phyloP scores from a whole-genome alignment of 2,113 vertebrate species.

The Saguinus imperator region DNA sequence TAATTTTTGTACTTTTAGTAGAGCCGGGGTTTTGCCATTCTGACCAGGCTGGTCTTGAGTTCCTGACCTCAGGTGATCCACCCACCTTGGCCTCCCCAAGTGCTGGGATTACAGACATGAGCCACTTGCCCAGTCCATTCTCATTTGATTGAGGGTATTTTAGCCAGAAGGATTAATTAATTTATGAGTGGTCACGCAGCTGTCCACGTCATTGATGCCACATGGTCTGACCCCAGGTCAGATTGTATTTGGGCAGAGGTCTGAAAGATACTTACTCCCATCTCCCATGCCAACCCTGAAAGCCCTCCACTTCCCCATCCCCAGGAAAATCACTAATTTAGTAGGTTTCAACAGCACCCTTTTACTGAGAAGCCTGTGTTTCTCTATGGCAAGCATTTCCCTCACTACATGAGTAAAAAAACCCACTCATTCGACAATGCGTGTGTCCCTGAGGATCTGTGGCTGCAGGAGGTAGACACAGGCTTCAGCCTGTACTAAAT shows the following conservation, averaged over 20 bases:
- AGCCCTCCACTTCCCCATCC: rapidly evolving
- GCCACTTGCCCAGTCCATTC: too few species aligned
- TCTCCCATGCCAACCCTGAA: rapidly evolving
- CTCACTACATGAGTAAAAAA: background rate
- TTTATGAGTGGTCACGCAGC: background rate
- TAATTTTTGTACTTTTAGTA: too few species aligned
- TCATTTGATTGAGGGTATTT: background rate
- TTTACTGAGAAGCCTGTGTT: background rate
- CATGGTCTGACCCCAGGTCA: rapidly evolving
- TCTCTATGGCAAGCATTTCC: background rate
- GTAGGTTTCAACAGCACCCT: background rate
- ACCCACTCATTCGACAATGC: background rate
- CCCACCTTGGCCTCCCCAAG: too few species aligned
- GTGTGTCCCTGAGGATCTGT: background rate
- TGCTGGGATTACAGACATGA: too few species aligned
- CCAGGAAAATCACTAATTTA: background rate
- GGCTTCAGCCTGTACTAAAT: too few species aligned
- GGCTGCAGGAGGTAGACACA: background rate
- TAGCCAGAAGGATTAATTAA: background rate
- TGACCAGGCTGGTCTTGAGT: too few species aligned
- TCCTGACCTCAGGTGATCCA: too few species aligned
- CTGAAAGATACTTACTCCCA: too few species aligned
- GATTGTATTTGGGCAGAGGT: background rate
- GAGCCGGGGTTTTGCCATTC: too few species aligned
- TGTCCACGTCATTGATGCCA: background rate